Evolutionary conservation across 2,888 invertebrate species (phyloP), one percentile per base, ranked within the genome.

Genomic region (Acanthosepion lycidas): DNA sequence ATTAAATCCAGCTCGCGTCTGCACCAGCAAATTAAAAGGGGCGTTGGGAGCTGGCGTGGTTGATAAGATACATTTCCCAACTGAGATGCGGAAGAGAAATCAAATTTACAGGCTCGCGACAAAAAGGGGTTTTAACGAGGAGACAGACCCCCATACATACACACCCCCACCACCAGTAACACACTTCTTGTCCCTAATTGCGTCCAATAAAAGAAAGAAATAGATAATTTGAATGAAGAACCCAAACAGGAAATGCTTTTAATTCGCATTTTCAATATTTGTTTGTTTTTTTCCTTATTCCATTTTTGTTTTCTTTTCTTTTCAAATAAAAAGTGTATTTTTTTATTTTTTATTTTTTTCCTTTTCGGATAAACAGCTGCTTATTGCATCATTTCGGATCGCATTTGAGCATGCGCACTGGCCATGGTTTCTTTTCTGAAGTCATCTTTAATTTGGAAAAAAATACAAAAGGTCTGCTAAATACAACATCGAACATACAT

Each of bases 1-100:
- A 78, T 78, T 78, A 78, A 78, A 78, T 78, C n/a, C 78, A 78
- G n/a, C 78, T 78, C 78, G 78, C 33, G n/a, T 78, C 78, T 78
- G n/a, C 15, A 78, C 78, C 33, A 15, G 33, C 78, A 23, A 78
- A 78, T 78, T 78, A 78, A 78, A 78, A 78, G 20, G 59, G 23
- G 59, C n/a, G 78, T 12, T 28, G n/a, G 4, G 78, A 15, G 9
- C 5, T 33, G 78, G n/a, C 15, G n/a, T 12, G 78, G n/a, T 12
- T 78, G 78, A 78, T 78, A 78, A 78, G n/a, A 78, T 78, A 78
- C 78, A n/a, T 78, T 78, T 78, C 78, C 33, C 78, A n/a, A n/a
- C n/a, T 33, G 78, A 18, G 78, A n/a, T 78, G 78, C n/a, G 15
- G n/a, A 78, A 78, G 78, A 78, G n/a, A 78, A 78, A 78, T 78